Evolutionary conservation across 2,113 vertebrate genomes (phyloP), one percentile per base, ranked within the genome.

Genomic region (Eolophus roseicapilla): DNA sequence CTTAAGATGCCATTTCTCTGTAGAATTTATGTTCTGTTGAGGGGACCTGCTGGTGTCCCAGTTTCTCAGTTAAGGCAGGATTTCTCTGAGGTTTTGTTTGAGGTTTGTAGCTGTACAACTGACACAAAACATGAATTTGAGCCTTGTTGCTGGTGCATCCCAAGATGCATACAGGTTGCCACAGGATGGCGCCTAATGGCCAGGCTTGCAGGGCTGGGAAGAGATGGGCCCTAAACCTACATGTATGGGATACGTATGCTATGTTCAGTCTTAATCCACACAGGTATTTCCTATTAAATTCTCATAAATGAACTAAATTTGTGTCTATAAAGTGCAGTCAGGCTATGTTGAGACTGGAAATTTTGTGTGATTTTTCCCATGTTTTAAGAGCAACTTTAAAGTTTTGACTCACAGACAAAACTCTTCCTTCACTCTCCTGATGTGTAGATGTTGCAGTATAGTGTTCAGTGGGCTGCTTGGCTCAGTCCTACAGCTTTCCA

Each of bases 181-280:
- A 67, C 88, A 67, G 77, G 94, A 80, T 95, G 94, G 94, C 64
- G 70, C 83, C 57, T 35, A 75, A 6, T 29, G 75, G 90, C 82
- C 74, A 13, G 47, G 24, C 37, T 86, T 75, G 28, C 46, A 6
- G 29, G 7, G 31, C 50, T 35, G 77, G 33, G 31, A 29, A 10
- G 29, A 13, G 33, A 17, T 14, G 29, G 28, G n/a, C 16, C 37
- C 14, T 41, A 31, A 27, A 20, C 47, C 19, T 27, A 1, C 2
- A 2, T 3, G 0, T 7, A 0, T 39, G 52, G 37, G 27, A 4
- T 31, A 2, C 0, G 2, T 11, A 5, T 31, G 17, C 47, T 57
- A 1, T 37, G 6, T 67, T 46, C 31, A 10, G 46, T 6, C 47
- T n/a, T 71, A 57, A 57, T 10, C 21, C 27, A 29, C 28, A 13